Evolutionary conservation across 2,888 invertebrate species (phyloP), one percentile per base, ranked within the genome.

Genomic region (Noctua janthina): DNA sequence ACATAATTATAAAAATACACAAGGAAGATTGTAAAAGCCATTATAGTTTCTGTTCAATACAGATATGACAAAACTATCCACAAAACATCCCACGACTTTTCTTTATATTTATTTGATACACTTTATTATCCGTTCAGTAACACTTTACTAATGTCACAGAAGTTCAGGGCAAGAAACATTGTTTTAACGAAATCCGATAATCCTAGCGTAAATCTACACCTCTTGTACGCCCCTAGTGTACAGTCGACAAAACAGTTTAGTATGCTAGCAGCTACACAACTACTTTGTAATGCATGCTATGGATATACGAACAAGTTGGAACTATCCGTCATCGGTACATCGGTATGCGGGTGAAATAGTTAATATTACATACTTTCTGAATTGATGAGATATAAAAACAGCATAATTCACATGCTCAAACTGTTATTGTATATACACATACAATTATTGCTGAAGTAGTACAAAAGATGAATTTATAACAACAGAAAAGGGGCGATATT

Each of bases 151-250:
- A 49, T 59, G 17, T 54, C n/a, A 29, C n/a, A 64, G 43, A 83
- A 74, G 13, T 51, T 74, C 43, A 68, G 20, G 17, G 17, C 46
- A 73, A 54, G 10, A 62, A 85, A 79, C 68, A 72, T 39, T 84
- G 64, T 79, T 76, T 49, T 23, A 13, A 62, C 51, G 64, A 79
- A 79, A 85, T 77, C 71, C 68, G 43, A 84, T 77, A 87, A 84
- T 77, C 76, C 62, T 67, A 69, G 39, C 51, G 72, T 73, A 87
- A 87, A 78, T 62, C 70, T 76, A 78, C 68, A 83, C 83, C 66
- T 35, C 78, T 68, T 75, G 56, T 78, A 56, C 64, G 10, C 13
- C 39, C 56, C 6, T 66, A 66, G 46, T 69, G 62, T 84, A 81
- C 69, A 78, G 29, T 70, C n/a, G 56, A 78, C 49, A 35, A 46